A percentile compares a stretch with the other conserved stretches of the same genome.
These are phyloP conservation scores for Hucho hucho DNA, from an alignment of 2,113 vertebrate species.

Conservation along the genomic window DNA sequence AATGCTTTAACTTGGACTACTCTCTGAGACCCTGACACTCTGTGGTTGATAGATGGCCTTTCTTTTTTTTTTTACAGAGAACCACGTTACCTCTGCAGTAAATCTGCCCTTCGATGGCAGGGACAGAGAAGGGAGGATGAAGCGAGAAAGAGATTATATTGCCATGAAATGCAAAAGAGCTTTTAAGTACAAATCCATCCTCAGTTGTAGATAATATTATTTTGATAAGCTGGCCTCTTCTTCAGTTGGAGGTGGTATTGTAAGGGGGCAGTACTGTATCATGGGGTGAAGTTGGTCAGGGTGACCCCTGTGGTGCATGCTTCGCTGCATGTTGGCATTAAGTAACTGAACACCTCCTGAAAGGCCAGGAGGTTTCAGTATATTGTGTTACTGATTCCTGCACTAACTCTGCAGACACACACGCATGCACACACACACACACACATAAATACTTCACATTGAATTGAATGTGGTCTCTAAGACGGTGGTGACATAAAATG, in stretches of 20 bases:
- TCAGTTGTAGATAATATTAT: too few relatives aligned
- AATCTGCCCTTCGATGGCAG: constrained; percentile 37
- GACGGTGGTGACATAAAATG: constrained; percentile 52
- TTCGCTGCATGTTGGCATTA: background rate
- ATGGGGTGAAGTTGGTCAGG: too few relatives aligned
- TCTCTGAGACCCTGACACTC: constrained; percentile 2
- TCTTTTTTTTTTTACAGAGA: constrained; percentile 36
- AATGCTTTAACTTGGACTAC: constrained; percentile 21
- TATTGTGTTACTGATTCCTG: constrained; percentile 10
- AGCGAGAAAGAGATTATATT: background rate
- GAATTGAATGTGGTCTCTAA: constrained; percentile 27
- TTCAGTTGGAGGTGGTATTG: too few relatives aligned
- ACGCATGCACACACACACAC: background rate
- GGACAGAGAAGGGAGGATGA: constrained; percentile 13
- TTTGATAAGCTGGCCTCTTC: too few relatives aligned
- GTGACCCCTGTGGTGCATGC: background rate
- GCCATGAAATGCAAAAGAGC: background rate
- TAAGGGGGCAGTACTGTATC: too few relatives aligned
- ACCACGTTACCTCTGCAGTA: constrained; percentile 42
- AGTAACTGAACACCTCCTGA: background rate
- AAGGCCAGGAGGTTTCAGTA: background rate
- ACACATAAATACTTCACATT: background rate
- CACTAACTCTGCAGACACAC: background rate
- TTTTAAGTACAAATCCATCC: background rate
- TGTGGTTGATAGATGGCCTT: constrained; percentile 40